A percentile compares a stretch with the other conserved stretches of the same genome.
Conservation (phyloP, 2,797 vertebrate genomes). For the Aulostomus chinensis region DNA sequence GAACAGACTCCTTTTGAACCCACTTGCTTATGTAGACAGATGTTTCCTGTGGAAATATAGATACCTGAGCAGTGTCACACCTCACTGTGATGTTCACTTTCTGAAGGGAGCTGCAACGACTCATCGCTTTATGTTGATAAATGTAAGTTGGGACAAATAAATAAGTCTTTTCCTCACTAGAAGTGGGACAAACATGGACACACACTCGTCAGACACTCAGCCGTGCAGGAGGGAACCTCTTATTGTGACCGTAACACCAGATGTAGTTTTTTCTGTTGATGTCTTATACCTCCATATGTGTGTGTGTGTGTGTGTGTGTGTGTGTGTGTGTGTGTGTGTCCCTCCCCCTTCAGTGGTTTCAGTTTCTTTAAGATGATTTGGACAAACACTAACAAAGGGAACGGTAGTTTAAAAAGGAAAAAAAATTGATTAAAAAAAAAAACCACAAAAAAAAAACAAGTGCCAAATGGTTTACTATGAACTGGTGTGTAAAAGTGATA, state of each 20-base stretch:
- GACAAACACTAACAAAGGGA: conserved; percentile 50
- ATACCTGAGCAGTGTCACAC: conserved; percentile 79
- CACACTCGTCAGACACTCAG: conserved; percentile 31
- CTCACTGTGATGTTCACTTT: conserved; percentile 61
- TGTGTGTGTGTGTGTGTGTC: conserved; percentile 50
- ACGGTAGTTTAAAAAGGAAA: too few species aligned
- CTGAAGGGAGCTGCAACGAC: conserved; percentile 49
- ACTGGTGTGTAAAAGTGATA: conserved; percentile 60
- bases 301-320: conserved; percentile 38
- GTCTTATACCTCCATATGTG: conserved; percentile 68
- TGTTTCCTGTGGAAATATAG: conserved; percentile 99
- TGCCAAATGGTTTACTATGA: conserved; percentile 59
- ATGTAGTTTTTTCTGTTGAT: conserved; percentile 75
- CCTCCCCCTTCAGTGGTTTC: conserved; percentile 45
- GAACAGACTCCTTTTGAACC: conserved; percentile 66
- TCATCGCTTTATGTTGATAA: conserved; percentile 18
- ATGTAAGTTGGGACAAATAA: conserved; percentile 31
- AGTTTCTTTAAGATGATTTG: conserved; percentile 53
- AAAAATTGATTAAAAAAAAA: not conserved
- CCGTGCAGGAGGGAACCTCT: conserved; percentile 56
- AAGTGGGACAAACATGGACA: conserved; percentile 2
- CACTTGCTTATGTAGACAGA: conserved; percentile 87
- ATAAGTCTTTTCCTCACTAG: too few species aligned
- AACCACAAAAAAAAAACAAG: conserved; percentile 37
- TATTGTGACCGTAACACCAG: conserved; percentile 68